phyloP scores from a whole-genome alignment of 2,113 vertebrate species.

The Cercocebus atys region DNA sequence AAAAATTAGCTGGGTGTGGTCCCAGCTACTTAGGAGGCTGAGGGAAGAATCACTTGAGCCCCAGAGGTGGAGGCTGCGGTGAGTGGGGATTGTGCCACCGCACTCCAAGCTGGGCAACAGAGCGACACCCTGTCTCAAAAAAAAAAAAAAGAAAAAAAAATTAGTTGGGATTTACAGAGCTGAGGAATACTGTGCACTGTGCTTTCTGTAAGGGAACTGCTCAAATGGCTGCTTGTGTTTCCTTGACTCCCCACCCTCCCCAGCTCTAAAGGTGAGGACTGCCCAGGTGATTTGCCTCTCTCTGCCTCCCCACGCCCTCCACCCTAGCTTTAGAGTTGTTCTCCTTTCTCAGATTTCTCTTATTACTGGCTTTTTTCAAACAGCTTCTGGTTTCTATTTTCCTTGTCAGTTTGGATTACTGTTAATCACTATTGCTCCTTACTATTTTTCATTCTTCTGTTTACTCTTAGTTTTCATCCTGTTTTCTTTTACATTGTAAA shows the following conservation, averaged over 20 bases:
- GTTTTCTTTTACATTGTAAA: constrained; percentile 31
- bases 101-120: too few species aligned
- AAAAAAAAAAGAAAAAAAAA: too few species aligned
- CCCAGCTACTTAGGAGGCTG: too few species aligned
- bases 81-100: too few species aligned
- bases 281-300: not conserved
- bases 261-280: not conserved
- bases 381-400: not conserved
- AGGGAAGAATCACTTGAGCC: too few species aligned
- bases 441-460: constrained; percentile 19
- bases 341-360: constrained; percentile 29
- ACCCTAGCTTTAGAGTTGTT: not conserved
- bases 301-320: not conserved
- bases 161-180: not conserved
- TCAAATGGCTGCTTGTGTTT: not conserved
- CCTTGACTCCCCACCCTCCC: not conserved
- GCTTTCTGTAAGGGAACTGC: not conserved
- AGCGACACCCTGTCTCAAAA: too few species aligned
- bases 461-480: not conserved
- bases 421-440: not conserved
- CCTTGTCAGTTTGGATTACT: constrained; percentile 13
- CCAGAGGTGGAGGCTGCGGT: too few species aligned
- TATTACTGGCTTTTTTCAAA: not conserved
- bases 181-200: not conserved
- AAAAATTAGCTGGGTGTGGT: too few species aligned